Base-by-base conservation (phyloP, 2,113 vertebrate species). In the Heloderma charlesbogerti region DNA sequence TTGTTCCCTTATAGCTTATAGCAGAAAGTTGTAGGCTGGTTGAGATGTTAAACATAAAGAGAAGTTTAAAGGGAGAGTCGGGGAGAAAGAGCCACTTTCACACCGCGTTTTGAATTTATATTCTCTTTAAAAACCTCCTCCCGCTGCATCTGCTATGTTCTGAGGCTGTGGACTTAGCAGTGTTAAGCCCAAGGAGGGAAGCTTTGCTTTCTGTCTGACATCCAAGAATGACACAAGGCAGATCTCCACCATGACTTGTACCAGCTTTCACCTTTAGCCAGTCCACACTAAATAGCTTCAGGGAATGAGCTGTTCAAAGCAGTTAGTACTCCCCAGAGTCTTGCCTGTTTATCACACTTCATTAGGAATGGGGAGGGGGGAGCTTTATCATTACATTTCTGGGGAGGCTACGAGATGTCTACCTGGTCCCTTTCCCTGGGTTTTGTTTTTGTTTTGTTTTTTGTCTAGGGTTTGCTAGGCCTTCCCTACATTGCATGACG, bases 111-210 rank as follows among this genome's bases (percentile, higher is more conserved):
- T 82, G 40, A 82, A 72, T 45, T 87, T 37, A 12, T 82, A 72
- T 91, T 82, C 67, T 91, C 34, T 74, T 40, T 45, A 81, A 51
- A 86, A 87, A 37, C 34, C 40, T 66, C 54, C 27, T 83, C 71
- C 31, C 57, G 34, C 48, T 10, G 6, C 25, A 54, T 83, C 67
- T 75, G 54, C 22, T 69, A 7, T 67, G 86, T 83, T 83, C 54
- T 48, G 20, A 87, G 40, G 27, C 15, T 40, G 15, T 63, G 29
- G 13, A 6, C 34, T 66, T 77, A 29, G 51, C 54, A 66, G 29
- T 60, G 31, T 6, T 66, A 29, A 87, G 63, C 57, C 83, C 22
- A 83, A 7, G 10, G 45, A 66, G 4, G 15, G 3, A 66, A 16
- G 12, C 63, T 83, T 40, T 83, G 66, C 25, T 25, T 66, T 67